These are phyloP conservation scores for Buathra laborator DNA, from an alignment of 2,888 invertebrate genomes.

Conservation along the genomic window DNA sequence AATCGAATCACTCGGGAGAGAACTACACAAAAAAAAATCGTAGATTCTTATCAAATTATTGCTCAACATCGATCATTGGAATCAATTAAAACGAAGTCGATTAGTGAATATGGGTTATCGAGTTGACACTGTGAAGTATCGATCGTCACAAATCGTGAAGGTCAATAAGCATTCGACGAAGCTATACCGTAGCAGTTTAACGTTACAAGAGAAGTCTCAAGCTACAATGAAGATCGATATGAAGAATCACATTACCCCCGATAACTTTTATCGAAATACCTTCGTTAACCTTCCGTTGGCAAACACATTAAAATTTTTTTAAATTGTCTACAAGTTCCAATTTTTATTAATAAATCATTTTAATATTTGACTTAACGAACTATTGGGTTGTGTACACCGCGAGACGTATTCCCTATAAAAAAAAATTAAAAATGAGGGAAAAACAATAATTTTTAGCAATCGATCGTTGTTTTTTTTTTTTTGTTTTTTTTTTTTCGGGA, in stretches of 20 bases:
- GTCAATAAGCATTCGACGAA: conserved; percentile 51
- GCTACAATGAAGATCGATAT: conserved; percentile 49
- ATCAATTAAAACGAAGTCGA: conserved; percentile 36
- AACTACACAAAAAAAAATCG: background rate
- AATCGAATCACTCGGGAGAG: background rate
- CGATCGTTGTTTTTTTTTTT: background rate
- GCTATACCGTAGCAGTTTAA: conserved; percentile 41
- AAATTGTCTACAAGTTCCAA: background rate
- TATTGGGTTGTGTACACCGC: too few species aligned
- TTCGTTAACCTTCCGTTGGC: too few species aligned
- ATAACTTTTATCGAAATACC: background rate
- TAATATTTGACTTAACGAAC: too few species aligned
- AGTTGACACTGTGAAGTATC: conserved; percentile 61
- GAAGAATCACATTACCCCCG: conserved; percentile 55
- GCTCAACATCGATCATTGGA: conserved; percentile 37
- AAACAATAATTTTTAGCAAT: background rate
- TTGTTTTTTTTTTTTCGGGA: background rate
- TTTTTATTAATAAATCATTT: background rate
- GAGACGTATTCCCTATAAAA: too few species aligned
- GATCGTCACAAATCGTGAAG: conserved; percentile 66
- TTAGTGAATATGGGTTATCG: conserved; percentile 61
- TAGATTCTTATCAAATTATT: background rate
- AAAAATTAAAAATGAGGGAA: background rate
- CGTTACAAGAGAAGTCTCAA: conserved; percentile 56
- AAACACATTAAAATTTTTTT: too few species aligned